Evolutionary conservation across 2,888 invertebrate species (phyloP).

Genomic region (Hermaeophaga mercurialis): DNA sequence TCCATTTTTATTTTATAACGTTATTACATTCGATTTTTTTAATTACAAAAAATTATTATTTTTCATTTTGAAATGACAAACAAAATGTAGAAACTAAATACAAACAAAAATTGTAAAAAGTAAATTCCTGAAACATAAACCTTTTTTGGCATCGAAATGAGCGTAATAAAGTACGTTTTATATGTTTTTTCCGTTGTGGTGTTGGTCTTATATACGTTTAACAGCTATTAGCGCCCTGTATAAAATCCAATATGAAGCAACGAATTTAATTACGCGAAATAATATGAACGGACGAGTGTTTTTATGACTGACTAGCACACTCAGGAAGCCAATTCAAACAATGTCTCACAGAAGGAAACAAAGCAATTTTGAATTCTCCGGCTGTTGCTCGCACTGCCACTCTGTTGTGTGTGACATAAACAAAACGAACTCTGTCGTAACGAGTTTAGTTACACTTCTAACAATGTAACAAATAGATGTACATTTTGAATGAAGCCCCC

Average conservation of each 20-base stretch:
- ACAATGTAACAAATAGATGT: slow-evolving; percentile 15
- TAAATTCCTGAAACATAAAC: too few species aligned
- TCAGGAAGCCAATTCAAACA: slow-evolving; percentile 15
- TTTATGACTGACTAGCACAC: slow-evolving; percentile 14
- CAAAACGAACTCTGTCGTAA: background rate
- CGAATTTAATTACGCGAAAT: slow-evolving; percentile 16
- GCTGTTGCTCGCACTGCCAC: slow-evolving; percentile 5
- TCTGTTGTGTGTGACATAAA: slow-evolving; percentile 7
- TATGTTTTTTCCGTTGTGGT: too few species aligned
- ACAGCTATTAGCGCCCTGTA: too few species aligned
- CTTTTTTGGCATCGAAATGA: too few species aligned
- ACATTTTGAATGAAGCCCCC: background rate
- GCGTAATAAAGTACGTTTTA: too few species aligned
- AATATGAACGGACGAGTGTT: slow-evolving; percentile 14
- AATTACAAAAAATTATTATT: too few species aligned
- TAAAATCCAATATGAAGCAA: slow-evolving; percentile 5
- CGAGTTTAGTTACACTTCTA: slow-evolving; percentile 3
- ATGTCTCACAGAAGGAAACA: slow-evolving; percentile 17
- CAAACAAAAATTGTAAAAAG: too few species aligned
- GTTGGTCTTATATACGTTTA: too few species aligned
- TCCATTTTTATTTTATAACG: too few species aligned
- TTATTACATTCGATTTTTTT: too few species aligned
- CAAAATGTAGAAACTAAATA: too few species aligned
- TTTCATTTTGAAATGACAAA: too few species aligned
- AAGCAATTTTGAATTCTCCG: slow-evolving; percentile 9